Evolutionary conservation across 2,113 vertebrate genomes (phyloP), one percentile per base, ranked within the genome.

Genomic region (Tichodroma muraria): DNA sequence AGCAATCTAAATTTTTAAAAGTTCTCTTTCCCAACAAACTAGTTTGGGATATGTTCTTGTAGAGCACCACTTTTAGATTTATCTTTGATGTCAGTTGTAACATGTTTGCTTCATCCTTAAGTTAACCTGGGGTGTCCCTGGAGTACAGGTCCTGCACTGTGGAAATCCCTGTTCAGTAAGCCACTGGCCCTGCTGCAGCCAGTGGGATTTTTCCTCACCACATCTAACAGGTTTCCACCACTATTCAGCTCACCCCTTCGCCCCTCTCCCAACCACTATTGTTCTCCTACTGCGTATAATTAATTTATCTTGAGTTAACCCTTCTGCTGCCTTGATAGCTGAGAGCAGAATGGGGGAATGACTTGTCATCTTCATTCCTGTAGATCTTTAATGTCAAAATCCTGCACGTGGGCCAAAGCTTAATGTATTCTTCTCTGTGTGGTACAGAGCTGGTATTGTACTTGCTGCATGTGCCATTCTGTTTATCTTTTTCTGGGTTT

Each of bases 281-380:
- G 88, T 95, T 94, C 92, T 84, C 61, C 18, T 50, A 83, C 37
- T 93, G 52, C 59, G 82, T 78, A 56, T 24, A 75, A 86, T 88
- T 93, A 66, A 88, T 95, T 97, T 95, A 95, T 79, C 80, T 57
- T 31, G 49, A 42, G 28, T 95, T 93, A 97, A 96, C 93, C 57
- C 85, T 90, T 97, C 42, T 8, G 1, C 45, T 75, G 82, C 82
- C 77, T 88, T 71, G 61, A 16, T 11, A 53, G 68, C 56, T 21
- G 44, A 53, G 64, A 66, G 69, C 1, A 69, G 44, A 50, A 52
- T 9, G 12, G 28, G 38, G n/a, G 27, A 70, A n/a, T 47, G 42
- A 54, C 21, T 28, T 27, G 38, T 38, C 38, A 16, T 57, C 93
- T 65, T 53, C 42, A 31, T 69, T 82, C 80, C 25, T 23, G 15